These are phyloP conservation scores for Clarias fuscus DNA, from an alignment of 2,797 vertebrate genomes.

Conservation along the genomic window DNA sequence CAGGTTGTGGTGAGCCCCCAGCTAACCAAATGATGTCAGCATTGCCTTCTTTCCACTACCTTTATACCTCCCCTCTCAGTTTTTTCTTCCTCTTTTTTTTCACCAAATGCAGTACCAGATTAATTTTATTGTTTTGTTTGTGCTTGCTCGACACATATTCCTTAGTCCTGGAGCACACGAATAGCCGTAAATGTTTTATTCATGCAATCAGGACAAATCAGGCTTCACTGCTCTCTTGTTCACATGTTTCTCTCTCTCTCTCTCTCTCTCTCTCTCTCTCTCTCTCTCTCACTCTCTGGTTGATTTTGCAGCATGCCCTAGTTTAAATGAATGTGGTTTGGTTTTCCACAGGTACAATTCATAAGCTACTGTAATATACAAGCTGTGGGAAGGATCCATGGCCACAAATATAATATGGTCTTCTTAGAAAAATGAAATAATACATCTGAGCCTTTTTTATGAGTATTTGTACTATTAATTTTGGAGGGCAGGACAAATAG, in stretches of 20 bases:
- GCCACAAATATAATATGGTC: conserved; percentile 9
- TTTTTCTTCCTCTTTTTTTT: conserved; percentile 29
- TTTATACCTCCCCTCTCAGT: conserved; percentile 38
- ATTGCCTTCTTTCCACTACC: conserved; percentile 63
- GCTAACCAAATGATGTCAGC: conserved; percentile 75
- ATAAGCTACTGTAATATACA: neutral
- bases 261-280: neutral
- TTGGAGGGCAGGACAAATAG: conserved; percentile 57
- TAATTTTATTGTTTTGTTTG: conserved; percentile 60
- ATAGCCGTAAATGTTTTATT: conserved; percentile 80
- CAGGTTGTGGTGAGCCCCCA: conserved; percentile 63
- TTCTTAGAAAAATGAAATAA: neutral
- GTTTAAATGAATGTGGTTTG: conserved; percentile 44
- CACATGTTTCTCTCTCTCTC: neutral
- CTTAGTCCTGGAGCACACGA: conserved; percentile 67
- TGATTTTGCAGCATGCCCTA: conserved; percentile 17
- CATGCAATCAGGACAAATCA: conserved; percentile 65
- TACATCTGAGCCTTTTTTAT: conserved; percentile 24
- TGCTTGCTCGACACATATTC: conserved; percentile 68
- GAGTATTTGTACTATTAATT: conserved; percentile 63
- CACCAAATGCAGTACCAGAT: conserved; percentile 57
- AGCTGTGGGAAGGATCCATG: neutral
- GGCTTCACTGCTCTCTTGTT: conserved; percentile 58
- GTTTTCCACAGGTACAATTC: conserved; percentile 56
- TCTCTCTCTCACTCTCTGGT: neutral